Evolutionary conservation across 2,888 invertebrate species (phyloP), one percentile per base, ranked within the genome.

Genomic region (Agrypnus murinus): DNA sequence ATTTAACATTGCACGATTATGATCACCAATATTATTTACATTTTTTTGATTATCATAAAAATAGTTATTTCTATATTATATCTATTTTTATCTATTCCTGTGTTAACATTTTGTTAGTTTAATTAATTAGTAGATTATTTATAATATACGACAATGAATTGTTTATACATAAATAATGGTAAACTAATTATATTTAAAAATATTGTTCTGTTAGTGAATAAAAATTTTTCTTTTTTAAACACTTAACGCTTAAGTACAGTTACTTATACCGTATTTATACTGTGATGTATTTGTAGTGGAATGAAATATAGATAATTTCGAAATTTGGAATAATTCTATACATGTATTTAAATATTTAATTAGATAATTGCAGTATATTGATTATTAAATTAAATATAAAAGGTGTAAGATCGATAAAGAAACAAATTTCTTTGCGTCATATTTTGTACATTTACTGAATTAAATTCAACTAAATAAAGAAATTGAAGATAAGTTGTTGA

Each of bases 21-120:
- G 53, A 70, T 70, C 65, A 65, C 55, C 31, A 64, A 25, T 50
- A 60, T 59, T 64, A 65, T 69, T 15, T 69, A 64, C 63, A 70
- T 12, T 31, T 50, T 59, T 70, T 70, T 65, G 65, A 70, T 70
- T 70, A 70, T 62, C 55, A 70, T 66, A 70, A 70, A 70, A 70
- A 70, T 70, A 70, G 70, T 70, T 15, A 57, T 60, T 53, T 65
- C 55, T 46, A 59, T 50, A 46, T 48, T 55, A 45, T 38, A 38
- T 46, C n/a, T 55, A 15, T 25, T 34, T 46, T 57, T 17, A 10
- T 32, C 34, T 15, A 55, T 40, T 40, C n/a, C 50, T 50, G 50
- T 25, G 10, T 48, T n/a, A 17, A 50, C 19, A 19, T 46, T 25
- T 50, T 50, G 50, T 50, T 50, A 50, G 12, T 32, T n/a, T 4